phyloP scores from a whole-genome alignment of 2,113 vertebrate species.

The Paracanthobrama guichenoti region DNA sequence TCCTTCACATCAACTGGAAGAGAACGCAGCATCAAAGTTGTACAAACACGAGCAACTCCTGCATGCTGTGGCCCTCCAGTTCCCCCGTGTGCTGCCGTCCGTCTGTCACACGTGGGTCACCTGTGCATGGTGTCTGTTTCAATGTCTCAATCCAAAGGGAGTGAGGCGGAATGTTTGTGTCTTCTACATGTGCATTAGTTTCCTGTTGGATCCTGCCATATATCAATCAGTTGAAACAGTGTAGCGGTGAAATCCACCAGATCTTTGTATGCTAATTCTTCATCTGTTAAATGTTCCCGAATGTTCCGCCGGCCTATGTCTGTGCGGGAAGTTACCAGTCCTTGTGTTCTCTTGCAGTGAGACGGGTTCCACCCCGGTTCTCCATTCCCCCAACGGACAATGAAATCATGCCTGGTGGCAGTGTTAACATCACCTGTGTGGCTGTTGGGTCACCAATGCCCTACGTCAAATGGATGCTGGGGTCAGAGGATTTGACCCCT shows the following conservation, averaged over 20 bases:
- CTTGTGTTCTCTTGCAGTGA: slow-evolving; percentile 87
- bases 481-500: slow-evolving; percentile 95
- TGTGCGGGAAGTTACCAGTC: slow-evolving; percentile 57
- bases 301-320: slow-evolving; percentile 48
- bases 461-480: slow-evolving; percentile 99
- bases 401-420: slow-evolving; percentile 99
- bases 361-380: slow-evolving; percentile 95
- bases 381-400: slow-evolving; percentile 98
- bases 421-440: slow-evolving; percentile 98
- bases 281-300: slow-evolving; percentile 42
- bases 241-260: background rate
- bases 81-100: slow-evolving; percentile 68
- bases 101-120: slow-evolving; percentile 70
- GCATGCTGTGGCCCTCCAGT: slow-evolving; percentile 82
- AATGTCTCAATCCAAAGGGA: slow-evolving; percentile 39
- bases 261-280: background rate
- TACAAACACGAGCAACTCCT: slow-evolving; percentile 75
- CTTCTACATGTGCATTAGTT: slow-evolving; percentile 28
- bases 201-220: slow-evolving; percentile 22
- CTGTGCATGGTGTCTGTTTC: slow-evolving; percentile 86
- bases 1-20: slow-evolving; percentile 87
- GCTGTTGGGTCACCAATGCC: slow-evolving; percentile 99
- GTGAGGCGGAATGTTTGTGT: slow-evolving; percentile 4
- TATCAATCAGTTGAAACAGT: background rate
- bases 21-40: slow-evolving; percentile 78